Percentiles rank a stretch among this genome's conserved stretches.
Evolutionary conservation across 2,797 vertebrate genomes (phyloP).

Genomic region (Esox lucius): DNA sequence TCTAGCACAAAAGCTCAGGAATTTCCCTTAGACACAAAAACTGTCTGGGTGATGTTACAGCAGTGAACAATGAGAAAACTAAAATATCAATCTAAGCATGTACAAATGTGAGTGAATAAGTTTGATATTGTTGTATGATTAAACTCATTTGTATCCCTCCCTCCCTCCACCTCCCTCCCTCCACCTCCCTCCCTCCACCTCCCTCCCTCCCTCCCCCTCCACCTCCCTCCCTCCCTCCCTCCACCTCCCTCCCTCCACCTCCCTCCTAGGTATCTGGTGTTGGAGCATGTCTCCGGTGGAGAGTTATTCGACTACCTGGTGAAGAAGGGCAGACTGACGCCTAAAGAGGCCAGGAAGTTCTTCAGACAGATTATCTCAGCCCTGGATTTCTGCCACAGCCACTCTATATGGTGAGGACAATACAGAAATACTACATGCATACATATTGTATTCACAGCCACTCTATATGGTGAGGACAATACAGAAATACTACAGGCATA

Average conservation of each 20-base stretch:
- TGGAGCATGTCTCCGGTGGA: constrained; percentile 91
- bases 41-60: too few relatives aligned
- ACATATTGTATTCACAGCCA: background rate
- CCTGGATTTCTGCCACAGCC: constrained; percentile 90
- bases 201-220: constrained; percentile 15
- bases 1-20: too few relatives aligned
- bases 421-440: background rate
- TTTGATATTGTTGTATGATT: background rate
- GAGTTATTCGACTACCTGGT: constrained; percentile 92
- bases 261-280: constrained; percentile 82
- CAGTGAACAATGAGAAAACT: too few relatives aligned
- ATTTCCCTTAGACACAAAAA: too few relatives aligned
- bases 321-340: constrained; percentile 88
- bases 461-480: background rate
- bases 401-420: constrained; percentile 85
- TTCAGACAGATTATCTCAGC: constrained; percentile 94
- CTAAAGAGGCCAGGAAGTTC: constrained; percentile 91
- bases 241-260: constrained; percentile 24
- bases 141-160: background rate
- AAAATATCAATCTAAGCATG: background rate
- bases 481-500: background rate
- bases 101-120: background rate
- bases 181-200: constrained; percentile 11
- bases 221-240: background rate
- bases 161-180: background rate